Evolutionary conservation across 2,113 vertebrate species (phyloP).

Genomic region (Pachyramphus minor): DNA sequence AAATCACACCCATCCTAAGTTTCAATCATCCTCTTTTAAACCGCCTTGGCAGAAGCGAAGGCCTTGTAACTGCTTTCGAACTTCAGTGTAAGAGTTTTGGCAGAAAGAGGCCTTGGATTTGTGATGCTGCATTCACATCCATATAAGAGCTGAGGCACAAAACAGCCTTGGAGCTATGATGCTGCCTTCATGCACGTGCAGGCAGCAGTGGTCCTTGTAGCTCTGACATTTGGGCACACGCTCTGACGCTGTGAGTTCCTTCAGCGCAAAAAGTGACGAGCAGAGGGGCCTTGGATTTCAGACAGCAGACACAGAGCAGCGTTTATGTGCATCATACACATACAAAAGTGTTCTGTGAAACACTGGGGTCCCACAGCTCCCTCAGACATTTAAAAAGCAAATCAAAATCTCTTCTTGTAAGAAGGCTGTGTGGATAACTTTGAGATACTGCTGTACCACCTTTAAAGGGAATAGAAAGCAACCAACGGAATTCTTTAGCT

Average conservation of each 20-base stretch:
- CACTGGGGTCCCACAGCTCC: neutral
- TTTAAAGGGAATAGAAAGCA: constrained; percentile 40
- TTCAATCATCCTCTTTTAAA: neutral
- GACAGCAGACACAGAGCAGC: neutral
- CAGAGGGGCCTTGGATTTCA: neutral
- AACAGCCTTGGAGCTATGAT: neutral
- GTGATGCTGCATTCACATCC: neutral
- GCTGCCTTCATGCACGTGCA: fast-evolving
- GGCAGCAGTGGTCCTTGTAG: neutral
- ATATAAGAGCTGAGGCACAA: neutral
- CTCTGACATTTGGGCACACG: neutral
- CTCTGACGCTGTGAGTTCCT: neutral
- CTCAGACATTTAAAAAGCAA: neutral
- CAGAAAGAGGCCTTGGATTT: neutral
- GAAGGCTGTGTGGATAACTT: neutral
- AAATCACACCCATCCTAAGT: neutral
- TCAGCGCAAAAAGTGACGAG: neutral
- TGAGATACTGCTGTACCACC: neutral
- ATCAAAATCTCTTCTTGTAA: neutral
- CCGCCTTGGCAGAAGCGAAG: neutral
- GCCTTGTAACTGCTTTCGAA: neutral
- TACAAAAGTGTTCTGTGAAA: neutral
- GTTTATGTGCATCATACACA: neutral
- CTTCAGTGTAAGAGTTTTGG: neutral
- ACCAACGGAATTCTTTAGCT: neutral